A percentile compares a stretch with the other conserved stretches of the same genome.
These are phyloP conservation scores for Acrossocheilus wenchowensis DNA, from an alignment of 2,797 vertebrate genomes.

Conservation along the genomic window DNA sequence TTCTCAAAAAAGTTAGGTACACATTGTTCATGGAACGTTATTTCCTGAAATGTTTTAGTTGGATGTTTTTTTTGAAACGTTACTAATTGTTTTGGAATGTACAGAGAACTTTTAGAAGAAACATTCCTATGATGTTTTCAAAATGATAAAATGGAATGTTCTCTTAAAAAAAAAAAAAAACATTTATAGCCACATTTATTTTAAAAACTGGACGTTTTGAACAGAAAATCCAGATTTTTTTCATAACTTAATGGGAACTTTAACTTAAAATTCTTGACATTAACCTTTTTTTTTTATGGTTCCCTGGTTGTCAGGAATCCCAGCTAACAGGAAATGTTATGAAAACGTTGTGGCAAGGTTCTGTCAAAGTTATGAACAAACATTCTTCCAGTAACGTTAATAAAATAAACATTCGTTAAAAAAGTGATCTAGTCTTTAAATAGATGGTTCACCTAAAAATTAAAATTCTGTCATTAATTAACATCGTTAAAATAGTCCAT, in stretches of 20 bases:
- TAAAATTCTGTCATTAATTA: neutral
- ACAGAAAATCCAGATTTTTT: neutral
- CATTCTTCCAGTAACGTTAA: neutral
- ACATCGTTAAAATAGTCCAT: neutral
- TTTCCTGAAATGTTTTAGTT: neutral
- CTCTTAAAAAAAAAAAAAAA: neutral
- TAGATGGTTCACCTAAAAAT: too few relatives aligned
- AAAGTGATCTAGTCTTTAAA: neutral
- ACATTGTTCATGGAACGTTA: neutral
- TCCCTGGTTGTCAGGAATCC: neutral
- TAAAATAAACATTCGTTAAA: neutral
- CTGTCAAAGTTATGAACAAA: neutral
- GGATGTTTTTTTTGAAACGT: neutral
- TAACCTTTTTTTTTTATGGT: neutral
- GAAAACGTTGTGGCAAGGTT: neutral
- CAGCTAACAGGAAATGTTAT: neutral
- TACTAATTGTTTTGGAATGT: neutral
- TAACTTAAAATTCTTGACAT: neutral
- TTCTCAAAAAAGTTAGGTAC: neutral
- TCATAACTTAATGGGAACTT: neutral
- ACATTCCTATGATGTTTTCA: neutral
- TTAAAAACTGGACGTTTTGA: neutral
- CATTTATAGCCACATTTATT: too few relatives aligned
- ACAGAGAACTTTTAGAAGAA: neutral
- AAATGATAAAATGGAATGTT: neutral